Conservation (phyloP, 2,797 vertebrate species). For the Enteromius paludinosus region DNA sequence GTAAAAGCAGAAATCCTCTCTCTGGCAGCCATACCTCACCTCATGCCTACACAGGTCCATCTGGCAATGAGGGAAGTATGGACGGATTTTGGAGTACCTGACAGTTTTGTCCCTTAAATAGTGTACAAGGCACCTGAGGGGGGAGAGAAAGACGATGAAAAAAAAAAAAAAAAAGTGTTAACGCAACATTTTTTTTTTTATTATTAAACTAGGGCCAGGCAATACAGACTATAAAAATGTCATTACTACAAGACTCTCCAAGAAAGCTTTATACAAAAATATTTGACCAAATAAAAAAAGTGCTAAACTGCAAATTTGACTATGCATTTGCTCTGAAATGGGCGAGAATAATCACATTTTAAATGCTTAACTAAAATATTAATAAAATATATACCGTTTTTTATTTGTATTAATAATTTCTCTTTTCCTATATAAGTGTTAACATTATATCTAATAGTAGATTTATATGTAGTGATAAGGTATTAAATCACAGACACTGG, state of each 20-base stretch:
- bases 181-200: too few species aligned
- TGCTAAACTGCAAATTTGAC: background rate
- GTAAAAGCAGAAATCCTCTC: slow-evolving; percentile 95
- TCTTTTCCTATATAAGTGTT: background rate
- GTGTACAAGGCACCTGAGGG: slow-evolving; percentile 94
- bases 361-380: background rate
- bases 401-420: background rate
- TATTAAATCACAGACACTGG: background rate
- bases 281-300: background rate
- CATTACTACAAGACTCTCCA: background rate
- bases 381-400: too few species aligned
- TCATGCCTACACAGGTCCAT: slow-evolving; percentile 96
- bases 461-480: background rate
- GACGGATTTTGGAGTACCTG: slow-evolving; percentile 93
- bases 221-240: background rate
- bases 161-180: too few species aligned
- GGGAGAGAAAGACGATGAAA: background rate
- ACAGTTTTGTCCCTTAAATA: slow-evolving; percentile 90
- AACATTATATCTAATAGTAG: background rate
- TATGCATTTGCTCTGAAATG: background rate
- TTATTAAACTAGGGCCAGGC: background rate
- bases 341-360: background rate
- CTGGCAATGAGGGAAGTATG: slow-evolving; percentile 80
- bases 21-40: slow-evolving; percentile 91
- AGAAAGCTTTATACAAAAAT: background rate